Evolutionary conservation across 2,888 invertebrate species (phyloP).

Genomic region (Argyra leucocephala): DNA sequence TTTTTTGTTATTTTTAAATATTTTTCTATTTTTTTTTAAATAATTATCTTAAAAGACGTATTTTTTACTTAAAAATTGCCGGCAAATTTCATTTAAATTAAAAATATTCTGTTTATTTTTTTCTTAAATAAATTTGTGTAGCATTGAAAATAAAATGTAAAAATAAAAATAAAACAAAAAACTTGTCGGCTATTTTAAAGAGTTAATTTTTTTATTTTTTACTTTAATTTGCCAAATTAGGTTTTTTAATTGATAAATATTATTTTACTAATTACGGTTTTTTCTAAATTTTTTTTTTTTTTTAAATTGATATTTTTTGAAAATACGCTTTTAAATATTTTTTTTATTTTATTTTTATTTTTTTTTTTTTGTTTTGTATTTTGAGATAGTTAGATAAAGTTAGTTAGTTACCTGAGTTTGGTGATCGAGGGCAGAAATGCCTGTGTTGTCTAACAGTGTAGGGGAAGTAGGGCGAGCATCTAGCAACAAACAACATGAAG

Average conservation of each 20-base stretch:
- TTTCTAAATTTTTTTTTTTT: neutral
- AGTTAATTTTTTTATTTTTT: too few species aligned
- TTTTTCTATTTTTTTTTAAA: neutral
- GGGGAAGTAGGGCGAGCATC: slow-evolving; percentile 85
- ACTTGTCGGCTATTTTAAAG: too few species aligned
- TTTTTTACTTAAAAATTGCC: neutral
- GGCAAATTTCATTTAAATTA: neutral
- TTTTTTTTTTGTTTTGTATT: neutral
- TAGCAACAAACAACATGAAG: slow-evolving; percentile 82
- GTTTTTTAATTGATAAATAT: too few species aligned
- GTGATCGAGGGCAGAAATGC: slow-evolving; percentile 65
- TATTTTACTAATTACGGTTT: too few species aligned
- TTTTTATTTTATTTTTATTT: too few species aligned
- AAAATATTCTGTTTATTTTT: neutral
- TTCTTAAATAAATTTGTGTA: too few species aligned
- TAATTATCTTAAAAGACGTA: neutral
- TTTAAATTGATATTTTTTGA: neutral
- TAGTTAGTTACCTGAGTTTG: slow-evolving; percentile 55
- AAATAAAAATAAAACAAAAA: too few species aligned
- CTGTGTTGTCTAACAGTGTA: slow-evolving; percentile 80
- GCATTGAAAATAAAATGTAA: too few species aligned
- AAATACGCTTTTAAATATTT: slow-evolving; percentile 12
- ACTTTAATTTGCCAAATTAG: too few species aligned
- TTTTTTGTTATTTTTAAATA: slow-evolving; percentile 28
- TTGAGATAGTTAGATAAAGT: slow-evolving; percentile 33